Percentiles rank a stretch among this genome's conserved stretches.
Conservation (phyloP, 1,140 invertebrate genomes). For the Drosophila erecta region DNA sequence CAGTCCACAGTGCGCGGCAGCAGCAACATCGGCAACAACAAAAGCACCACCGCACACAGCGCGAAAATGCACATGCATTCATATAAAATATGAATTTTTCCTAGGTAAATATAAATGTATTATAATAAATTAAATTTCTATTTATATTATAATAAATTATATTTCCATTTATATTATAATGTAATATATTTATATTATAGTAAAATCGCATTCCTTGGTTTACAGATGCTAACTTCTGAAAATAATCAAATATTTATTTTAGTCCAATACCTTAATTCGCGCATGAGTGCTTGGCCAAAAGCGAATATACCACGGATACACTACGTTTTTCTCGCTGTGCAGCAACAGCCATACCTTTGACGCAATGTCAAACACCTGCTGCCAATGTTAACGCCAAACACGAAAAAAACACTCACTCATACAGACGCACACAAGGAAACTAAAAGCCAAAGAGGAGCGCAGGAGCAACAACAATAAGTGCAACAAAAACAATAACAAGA, state of each 20-base stretch:
- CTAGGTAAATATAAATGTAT: too few species aligned
- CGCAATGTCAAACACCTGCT: constrained; percentile 83
- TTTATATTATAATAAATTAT: too few species aligned
- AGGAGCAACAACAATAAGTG: constrained; percentile 49
- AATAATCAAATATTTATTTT: too few species aligned
- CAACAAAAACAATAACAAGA: constrained; percentile 34
- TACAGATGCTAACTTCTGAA: too few species aligned
- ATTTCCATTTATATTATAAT: too few species aligned
- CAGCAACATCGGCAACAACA: constrained; percentile 31
- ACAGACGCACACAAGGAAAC: constrained; percentile 43
- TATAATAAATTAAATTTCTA: too few species aligned
- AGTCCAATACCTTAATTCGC: too few species aligned
- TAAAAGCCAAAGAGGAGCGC: constrained; percentile 66
- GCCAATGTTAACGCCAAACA: constrained; percentile 82
- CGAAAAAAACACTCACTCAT: constrained; percentile 67
- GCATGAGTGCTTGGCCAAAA: too few species aligned
- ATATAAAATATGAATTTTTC: too few species aligned
- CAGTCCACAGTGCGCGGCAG: constrained; percentile 62
- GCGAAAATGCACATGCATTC: neutral
- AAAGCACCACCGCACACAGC: constrained; percentile 17
- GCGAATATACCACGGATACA: too few species aligned
- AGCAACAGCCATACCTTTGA: constrained; percentile 73
- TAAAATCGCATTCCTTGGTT: too few species aligned
- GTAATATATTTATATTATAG: too few species aligned
- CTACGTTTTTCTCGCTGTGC: constrained; percentile 5